Evolutionary conservation across 1,140 invertebrate genomes (phyloP), one percentile per base, ranked within the genome.

Genomic region (Hyles vespertilio): DNA sequence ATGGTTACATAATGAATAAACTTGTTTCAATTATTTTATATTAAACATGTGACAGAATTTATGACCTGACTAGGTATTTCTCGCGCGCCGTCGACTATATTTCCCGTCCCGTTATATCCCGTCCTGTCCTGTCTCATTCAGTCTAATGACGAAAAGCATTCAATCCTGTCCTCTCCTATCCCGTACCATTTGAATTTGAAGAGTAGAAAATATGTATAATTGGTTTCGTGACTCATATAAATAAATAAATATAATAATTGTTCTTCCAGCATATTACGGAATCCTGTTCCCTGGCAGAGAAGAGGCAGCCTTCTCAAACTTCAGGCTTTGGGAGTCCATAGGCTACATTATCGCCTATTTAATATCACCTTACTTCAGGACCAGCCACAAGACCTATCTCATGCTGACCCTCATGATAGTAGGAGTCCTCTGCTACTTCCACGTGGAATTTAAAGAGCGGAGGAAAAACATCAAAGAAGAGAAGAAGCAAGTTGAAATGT

Each of bases 251-350:
- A 47, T 8, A 11, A 32, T 47, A 32, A 11, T n/a, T 56, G 63
- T 65, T 63, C 51, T 90, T 91, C 51, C 84, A 97, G 96, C 96
- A 51, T 92, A 96, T 46, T 94, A 95, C 80, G 96, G 97, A 7
- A 94, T 97, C 50, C 90, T 98, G 3, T 98, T 97, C 75, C 93
- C 94, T 0, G 93, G 94, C 7, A 92, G 94, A 69, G 94, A 97
- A 82, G 97, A 98, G 80, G 95, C 97, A 2, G 96, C 96, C 0
- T 98, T 97, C 83, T 95, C 96, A 44, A 98, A 97, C 80, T 98
- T 98, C 83, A 92, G 97, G 5, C 89, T 98, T 10, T 97, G 97
- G 94, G 96, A 98, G 80, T 95, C 96, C 10, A 91, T 96, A 3
- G 97, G 97, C 32, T 96, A 96, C 60, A 95, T 97, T 33, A 92